phyloP scores from a whole-genome alignment of 2,797 vertebrate species.

The Triplophysa yarkandensis region DNA sequence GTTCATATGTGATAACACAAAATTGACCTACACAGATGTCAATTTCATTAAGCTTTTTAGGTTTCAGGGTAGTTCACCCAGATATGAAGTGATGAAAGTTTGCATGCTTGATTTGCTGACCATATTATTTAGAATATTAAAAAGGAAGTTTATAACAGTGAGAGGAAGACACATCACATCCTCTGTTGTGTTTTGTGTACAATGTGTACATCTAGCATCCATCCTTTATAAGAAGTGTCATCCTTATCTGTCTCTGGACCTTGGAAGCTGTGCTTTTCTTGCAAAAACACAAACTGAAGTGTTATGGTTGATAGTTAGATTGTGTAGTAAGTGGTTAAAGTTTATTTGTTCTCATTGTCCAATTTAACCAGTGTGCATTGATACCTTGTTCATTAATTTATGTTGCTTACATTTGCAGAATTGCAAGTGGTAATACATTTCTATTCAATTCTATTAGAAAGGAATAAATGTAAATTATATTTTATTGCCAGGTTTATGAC shows the following conservation, averaged over 20 bases:
- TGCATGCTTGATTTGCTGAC: background rate
- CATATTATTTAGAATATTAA: background rate
- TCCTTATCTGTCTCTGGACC: too few relatives aligned
- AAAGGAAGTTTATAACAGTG: background rate
- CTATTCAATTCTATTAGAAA: too few relatives aligned
- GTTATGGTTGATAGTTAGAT: background rate
- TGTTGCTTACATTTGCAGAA: conserved; percentile 3
- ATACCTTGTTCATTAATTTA: background rate
- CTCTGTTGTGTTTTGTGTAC: background rate
- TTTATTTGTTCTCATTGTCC: background rate
- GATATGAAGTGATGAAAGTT: background rate
- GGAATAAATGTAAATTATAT: too few relatives aligned
- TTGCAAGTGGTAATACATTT: background rate
- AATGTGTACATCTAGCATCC: background rate
- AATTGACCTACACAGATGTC: too few relatives aligned
- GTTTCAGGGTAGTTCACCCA: too few relatives aligned
- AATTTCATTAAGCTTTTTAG: too few relatives aligned
- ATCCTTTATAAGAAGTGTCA: background rate
- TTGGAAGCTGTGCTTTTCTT: too few relatives aligned
- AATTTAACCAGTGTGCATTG: background rate
- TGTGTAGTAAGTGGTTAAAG: conserved; percentile 2
- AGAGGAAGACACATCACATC: background rate
- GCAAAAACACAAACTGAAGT: background rate
- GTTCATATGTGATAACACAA: too few relatives aligned
- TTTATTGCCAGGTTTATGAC: background rate